A percentile compares a stretch with the other conserved stretches of the same genome.
Evolutionary conservation across 2,113 vertebrate genomes (phyloP).

Genomic region (Phyllopteryx taeniolatus): DNA sequence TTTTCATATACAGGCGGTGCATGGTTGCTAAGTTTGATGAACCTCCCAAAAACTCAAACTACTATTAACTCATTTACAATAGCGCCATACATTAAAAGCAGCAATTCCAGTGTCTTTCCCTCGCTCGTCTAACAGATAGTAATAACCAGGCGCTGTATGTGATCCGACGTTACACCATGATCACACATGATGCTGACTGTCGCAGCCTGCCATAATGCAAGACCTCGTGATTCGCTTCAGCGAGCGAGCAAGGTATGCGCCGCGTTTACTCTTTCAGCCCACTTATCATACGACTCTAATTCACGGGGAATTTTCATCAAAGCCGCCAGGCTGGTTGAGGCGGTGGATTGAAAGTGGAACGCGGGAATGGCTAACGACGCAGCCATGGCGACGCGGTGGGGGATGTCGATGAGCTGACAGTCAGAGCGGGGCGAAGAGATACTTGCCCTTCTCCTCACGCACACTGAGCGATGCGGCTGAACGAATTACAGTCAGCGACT

Average conservation of each 20-base stretch:
- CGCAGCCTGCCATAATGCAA: background rate
- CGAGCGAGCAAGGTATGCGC: background rate
- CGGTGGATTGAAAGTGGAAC: slow-evolving; percentile 54
- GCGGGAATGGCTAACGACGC: slow-evolving; percentile 56
- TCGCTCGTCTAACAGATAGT: background rate
- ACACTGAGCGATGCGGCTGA: background rate
- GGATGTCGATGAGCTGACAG: slow-evolving; percentile 57
- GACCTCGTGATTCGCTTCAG: background rate
- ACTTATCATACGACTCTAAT: slow-evolving; percentile 35
- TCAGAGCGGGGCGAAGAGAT: slow-evolving; percentile 39
- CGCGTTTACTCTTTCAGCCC: background rate
- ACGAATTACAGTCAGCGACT: background rate
- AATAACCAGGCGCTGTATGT: background rate
- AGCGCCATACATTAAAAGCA: background rate
- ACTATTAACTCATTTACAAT: background rate
- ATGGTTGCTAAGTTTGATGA: background rate
- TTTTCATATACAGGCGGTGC: background rate
- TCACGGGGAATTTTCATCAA: slow-evolving; percentile 60
- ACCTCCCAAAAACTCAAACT: no score
- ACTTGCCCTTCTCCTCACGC: slow-evolving; percentile 25
- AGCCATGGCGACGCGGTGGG: slow-evolving; percentile 21
- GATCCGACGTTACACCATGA: background rate
- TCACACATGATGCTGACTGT: background rate
- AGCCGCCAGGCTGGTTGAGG: slow-evolving; percentile 37
- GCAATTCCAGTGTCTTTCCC: no score